phyloP scores from a whole-genome alignment of 2,113 vertebrate species.

The Lichenostomus cassidix region DNA sequence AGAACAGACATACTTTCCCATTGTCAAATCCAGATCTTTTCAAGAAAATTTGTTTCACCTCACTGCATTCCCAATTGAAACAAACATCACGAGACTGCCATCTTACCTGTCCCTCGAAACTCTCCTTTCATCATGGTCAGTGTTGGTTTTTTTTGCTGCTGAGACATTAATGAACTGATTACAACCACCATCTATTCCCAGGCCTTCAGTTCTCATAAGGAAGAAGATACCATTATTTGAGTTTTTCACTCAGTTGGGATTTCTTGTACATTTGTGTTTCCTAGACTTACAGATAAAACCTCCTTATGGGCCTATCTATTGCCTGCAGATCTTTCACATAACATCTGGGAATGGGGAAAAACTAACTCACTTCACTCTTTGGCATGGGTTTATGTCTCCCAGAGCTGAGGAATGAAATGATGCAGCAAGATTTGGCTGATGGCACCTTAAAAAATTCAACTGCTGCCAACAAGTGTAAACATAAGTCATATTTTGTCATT shows the following conservation, averaged over 20 bases:
- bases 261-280: background rate
- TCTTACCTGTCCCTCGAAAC: background rate
- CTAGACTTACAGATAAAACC: background rate
- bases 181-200: background rate
- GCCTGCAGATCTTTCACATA: background rate
- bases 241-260: background rate
- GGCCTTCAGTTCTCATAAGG: background rate
- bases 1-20: background rate
- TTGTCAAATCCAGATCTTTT: background rate
- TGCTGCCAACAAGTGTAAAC: background rate
- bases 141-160: background rate
- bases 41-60: background rate
- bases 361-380: background rate
- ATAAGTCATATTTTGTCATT: background rate
- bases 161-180: background rate
- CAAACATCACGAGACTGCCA: background rate
- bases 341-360: background rate
- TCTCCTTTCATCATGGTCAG: background rate
- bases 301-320: background rate
- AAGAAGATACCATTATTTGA: background rate
- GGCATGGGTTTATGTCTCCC: background rate
- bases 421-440: background rate
- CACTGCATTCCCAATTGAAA: background rate
- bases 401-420: background rate
- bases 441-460: background rate